phyloP scores from a whole-genome alignment of 2,888 invertebrate genomes.

The Agriopis aurantiaria region DNA sequence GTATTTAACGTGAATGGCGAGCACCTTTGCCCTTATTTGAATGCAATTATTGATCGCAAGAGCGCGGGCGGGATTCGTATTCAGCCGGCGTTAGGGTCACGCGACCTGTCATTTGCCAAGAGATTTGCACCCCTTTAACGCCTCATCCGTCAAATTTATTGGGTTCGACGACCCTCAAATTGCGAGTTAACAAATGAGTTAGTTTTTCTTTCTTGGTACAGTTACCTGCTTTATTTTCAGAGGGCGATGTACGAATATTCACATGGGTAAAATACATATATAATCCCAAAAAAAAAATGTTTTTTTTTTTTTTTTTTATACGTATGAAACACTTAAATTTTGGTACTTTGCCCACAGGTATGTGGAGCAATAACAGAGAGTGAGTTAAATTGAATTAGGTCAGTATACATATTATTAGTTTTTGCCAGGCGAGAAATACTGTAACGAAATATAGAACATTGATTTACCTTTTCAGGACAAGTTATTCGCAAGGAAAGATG shows the following conservation, averaged over 20 bases:
- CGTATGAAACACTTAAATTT: slow-evolving; percentile 18
- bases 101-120: slow-evolving; percentile 76
- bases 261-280: too few species aligned
- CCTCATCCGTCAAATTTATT: slow-evolving; percentile 74
- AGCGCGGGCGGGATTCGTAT: slow-evolving; percentile 47
- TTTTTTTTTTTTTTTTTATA: too few species aligned
- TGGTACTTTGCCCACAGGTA: background rate
- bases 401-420: background rate
- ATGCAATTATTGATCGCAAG: slow-evolving; percentile 59
- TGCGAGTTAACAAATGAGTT: slow-evolving; percentile 57
- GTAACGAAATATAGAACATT: slow-evolving; percentile 54
- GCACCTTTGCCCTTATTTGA: slow-evolving; percentile 41
- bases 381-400: background rate
- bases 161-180: slow-evolving; percentile 55
- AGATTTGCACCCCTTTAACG: slow-evolving; percentile 72
- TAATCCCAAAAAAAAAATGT: too few species aligned
- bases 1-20: slow-evolving; percentile 25
- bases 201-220: slow-evolving; percentile 51
- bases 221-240: slow-evolving; percentile 32
- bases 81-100: slow-evolving; percentile 61
- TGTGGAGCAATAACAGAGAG: background rate
- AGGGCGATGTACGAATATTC: too few species aligned
- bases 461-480: slow-evolving; percentile 60
- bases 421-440: background rate
- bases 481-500: slow-evolving; percentile 52